phyloP scores from a whole-genome alignment of 1,140 invertebrate genomes.

The Caerostris darwini region DNA sequence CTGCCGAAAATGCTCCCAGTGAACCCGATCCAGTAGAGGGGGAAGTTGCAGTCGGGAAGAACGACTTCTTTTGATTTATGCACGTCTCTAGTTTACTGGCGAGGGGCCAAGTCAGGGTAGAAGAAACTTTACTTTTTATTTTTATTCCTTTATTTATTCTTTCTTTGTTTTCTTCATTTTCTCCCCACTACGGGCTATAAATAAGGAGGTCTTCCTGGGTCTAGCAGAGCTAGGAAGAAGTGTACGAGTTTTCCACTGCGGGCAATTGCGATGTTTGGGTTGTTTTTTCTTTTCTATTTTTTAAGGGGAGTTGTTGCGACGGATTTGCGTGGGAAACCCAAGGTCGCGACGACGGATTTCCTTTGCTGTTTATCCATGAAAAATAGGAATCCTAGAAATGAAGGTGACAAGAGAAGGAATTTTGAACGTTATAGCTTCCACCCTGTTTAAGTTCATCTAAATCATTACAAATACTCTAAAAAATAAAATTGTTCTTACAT shows the following conservation, averaged over 20 bases:
- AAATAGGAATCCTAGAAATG: not conserved
- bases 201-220: conserved; percentile 63
- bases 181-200: conserved; percentile 46
- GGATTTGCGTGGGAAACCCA: conserved; percentile 39
- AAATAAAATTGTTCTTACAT: no score
- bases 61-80: conserved; percentile 66
- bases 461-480: no score
- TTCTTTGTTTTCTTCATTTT: conserved; percentile 50
- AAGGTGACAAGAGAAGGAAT: not conserved
- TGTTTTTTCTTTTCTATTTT: not conserved
- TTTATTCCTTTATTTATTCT: conserved; percentile 10
- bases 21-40: conserved; percentile 53
- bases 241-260: not conserved
- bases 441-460: no score
- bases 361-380: not conserved
- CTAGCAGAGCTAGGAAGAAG: not conserved
- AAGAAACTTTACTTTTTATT: not conserved
- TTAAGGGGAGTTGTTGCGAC: not conserved
- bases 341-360: conserved; percentile 4
- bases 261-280: conserved; percentile 34
- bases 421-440: no score
- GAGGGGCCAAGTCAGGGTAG: conserved; percentile 61
- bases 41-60: not conserved
- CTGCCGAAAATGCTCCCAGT: conserved; percentile 46
- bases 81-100: conserved; percentile 69